Evolutionary conservation across 2,888 invertebrate genomes (phyloP), one percentile per base, ranked within the genome.

Genomic region (Aphidoletes aphidimyza): DNA sequence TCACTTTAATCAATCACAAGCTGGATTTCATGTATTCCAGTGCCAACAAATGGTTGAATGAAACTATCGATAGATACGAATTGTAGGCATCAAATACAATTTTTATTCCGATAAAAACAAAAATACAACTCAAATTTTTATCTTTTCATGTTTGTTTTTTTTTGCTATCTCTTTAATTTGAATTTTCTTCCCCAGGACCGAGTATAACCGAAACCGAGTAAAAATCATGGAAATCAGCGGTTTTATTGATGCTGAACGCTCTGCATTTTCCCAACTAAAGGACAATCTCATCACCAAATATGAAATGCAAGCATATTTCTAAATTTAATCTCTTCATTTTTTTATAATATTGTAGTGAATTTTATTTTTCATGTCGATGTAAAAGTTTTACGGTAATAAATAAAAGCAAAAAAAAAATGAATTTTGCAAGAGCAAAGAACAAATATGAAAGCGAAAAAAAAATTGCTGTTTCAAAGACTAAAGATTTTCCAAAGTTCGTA

Each of bases 191-290:
- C 17, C 14, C 69, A 81, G 81, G 37, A 22, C 1, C n/a, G 81
- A 81, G 37, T 81, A 81, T 22, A 37, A 81, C 37, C 81, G 81
- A 11, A 81, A 81, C 22, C 8, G 81, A 22, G 22, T n/a, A 5
- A 81, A 81, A 81, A 37, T 81, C 6, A 37, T 81, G 81, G 81
- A 81, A 81, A 81, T 81, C n/a, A 81, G 81, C 26, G 22, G 22
- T 6, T 81, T 81, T 37, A 37, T 81, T 36, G 81, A 81, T 37
- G 37, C 36, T 11, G 81, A 81, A 37, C 81, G 81, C 6, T 37
- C 19, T n/a, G 39, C 81, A 37, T 81, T 37, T n/a, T n/a, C 81
- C 11, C 3, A 81, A 30, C 22, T 37, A 0, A 81, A 81, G 37
- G 37, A 81, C 6, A 81, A 81, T 37, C 37, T 81, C 0, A 37